Evolutionary conservation across 2,797 vertebrate genomes (phyloP).

Genomic region (Mergus octosetaceus): DNA sequence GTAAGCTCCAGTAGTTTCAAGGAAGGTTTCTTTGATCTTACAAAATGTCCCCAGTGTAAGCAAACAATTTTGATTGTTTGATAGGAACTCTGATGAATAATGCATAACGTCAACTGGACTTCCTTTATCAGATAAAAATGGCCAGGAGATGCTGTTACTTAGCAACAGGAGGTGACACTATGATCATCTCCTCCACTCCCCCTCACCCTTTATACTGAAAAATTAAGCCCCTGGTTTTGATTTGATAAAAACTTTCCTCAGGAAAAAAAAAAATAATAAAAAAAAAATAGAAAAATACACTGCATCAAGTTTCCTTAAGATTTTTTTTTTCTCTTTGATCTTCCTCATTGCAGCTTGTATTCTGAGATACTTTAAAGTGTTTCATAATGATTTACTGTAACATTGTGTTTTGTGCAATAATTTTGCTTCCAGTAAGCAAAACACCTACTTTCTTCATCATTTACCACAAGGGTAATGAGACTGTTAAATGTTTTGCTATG

Average conservation of each 20-base stretch:
- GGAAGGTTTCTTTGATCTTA: conserved; percentile 73
- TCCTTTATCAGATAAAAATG: conserved; percentile 83
- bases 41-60: conserved; percentile 74
- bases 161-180: conserved; percentile 84
- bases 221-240: conserved; percentile 68
- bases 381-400: conserved; percentile 25
- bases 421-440: conserved; percentile 53
- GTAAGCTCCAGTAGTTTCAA: conserved; percentile 68
- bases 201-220: conserved; percentile 67
- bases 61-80: conserved; percentile 82
- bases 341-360: not conserved
- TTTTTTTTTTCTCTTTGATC: not conserved
- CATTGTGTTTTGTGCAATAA: conserved; percentile 35
- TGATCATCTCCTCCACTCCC: conserved; percentile 73
- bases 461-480: conserved; percentile 9
- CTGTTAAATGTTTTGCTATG: conserved; percentile 37
- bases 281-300: conserved; percentile 15
- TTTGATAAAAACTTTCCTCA: conserved; percentile 75
- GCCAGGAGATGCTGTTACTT: conserved; percentile 82
- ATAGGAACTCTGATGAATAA: conserved; percentile 82
- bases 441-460: not conserved
- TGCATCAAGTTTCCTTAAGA: conserved; percentile 32
- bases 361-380: conserved; percentile 27
- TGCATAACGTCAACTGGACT: conserved; percentile 79
- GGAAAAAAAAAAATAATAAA: not conserved